Conservation (phyloP, 2,888 invertebrate species). For the Oscheius myriophilus region DNA sequence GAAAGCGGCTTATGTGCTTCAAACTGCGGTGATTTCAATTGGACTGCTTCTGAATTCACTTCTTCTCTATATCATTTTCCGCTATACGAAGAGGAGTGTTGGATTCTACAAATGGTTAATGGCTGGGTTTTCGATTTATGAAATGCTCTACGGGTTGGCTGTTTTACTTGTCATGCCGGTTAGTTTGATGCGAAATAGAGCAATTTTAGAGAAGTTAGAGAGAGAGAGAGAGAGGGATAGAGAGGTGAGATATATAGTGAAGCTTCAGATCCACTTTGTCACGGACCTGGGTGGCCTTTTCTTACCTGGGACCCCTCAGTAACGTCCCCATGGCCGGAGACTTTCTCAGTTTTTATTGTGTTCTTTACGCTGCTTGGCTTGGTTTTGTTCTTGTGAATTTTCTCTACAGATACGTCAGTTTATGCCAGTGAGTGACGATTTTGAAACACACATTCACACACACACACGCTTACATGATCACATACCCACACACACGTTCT, state of each 20-base stretch:
- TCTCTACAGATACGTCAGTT: too few species aligned
- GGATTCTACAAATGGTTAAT: slow-evolving; percentile 21
- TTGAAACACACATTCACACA: too few species aligned
- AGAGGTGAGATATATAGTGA: too few species aligned
- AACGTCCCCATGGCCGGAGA: background rate
- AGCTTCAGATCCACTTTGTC: slow-evolving; percentile 11
- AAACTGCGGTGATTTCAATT: background rate
- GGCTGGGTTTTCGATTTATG: slow-evolving; percentile 14
- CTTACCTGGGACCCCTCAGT: slow-evolving; percentile 2
- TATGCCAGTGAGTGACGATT: too few species aligned
- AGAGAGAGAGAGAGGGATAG: too few species aligned
- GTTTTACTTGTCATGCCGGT: slow-evolving; percentile 1
- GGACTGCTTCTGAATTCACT: background rate
- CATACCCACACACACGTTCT: too few species aligned
- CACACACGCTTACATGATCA: too few species aligned
- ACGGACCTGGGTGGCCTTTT: slow-evolving; percentile 18
- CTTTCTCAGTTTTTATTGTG: too few species aligned
- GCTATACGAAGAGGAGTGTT: slow-evolving; percentile 6
- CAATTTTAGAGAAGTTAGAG: too few species aligned
- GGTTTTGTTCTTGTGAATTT: too few species aligned
- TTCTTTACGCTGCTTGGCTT: too few species aligned
- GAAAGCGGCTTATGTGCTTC: slow-evolving; percentile 3
- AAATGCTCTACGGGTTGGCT: slow-evolving; percentile 4
- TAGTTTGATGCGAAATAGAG: background rate
- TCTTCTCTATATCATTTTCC: slow-evolving; percentile 9